phyloP scores from a whole-genome alignment of 2,888 invertebrate genomes.

The Andrena bucephala region DNA sequence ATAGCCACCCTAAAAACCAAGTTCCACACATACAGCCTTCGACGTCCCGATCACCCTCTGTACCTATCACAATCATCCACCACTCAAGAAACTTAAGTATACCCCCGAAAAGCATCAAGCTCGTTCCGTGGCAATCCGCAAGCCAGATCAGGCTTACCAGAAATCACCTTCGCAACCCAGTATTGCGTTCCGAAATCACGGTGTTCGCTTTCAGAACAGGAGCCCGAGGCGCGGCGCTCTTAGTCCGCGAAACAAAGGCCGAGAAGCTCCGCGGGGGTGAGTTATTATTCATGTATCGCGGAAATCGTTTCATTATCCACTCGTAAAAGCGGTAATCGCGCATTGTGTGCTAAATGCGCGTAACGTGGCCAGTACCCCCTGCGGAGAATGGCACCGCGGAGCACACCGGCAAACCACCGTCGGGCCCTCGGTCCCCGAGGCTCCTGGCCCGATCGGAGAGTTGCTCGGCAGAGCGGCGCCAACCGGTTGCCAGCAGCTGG shows the following conservation, averaged over 20 bases:
- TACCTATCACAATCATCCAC: too few species aligned
- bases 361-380: conserved; percentile 58
- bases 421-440: conserved; percentile 38
- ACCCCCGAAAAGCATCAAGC: too few species aligned
- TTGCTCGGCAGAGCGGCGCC: conserved; percentile 61
- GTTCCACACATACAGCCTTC: too few species aligned
- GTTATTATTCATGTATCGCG: conserved; percentile 61
- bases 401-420: conserved; percentile 30
- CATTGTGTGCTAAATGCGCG: conserved; percentile 70
- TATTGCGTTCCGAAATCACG: too few species aligned
- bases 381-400: conserved; percentile 50
- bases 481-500: conserved; percentile 58
- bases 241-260: conserved; percentile 12
- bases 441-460: conserved; percentile 18
- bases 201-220: too few species aligned
- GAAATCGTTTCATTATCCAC: conserved; percentile 72
- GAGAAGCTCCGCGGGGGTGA: not conserved
- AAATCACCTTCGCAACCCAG: too few species aligned
- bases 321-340: conserved; percentile 65
- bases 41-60: too few species aligned
- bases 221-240: not conserved
- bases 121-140: too few species aligned
- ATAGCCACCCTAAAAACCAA: too few species aligned
- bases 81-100: too few species aligned
- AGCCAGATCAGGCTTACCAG: too few species aligned